Base-by-base conservation (phyloP, 2,888 invertebrate genomes). In the Pristionchus maxplancki region DNA sequence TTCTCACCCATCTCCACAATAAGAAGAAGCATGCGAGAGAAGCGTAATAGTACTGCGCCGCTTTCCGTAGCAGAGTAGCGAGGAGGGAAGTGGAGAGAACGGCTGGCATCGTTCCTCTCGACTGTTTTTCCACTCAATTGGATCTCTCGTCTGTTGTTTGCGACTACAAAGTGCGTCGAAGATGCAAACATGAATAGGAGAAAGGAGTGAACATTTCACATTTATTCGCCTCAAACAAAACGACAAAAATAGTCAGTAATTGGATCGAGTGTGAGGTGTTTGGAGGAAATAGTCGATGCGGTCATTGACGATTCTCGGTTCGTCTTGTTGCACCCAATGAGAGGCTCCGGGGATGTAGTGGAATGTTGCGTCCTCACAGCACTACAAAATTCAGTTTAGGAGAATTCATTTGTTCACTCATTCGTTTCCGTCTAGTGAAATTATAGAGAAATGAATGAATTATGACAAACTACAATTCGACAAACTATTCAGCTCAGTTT, bases 261-360 rank as follows among this genome's bases (percentile, higher is more conserved):
- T n/a, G n/a, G n/a, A n/a, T n/a, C n/a, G n/a, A n/a, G n/a, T n/a
- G n/a, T n/a, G n/a, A n/a, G n/a, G n/a, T n/a, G 34, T 24, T 1
- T 9, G n/a, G 0, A 84, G 84, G 17, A 84, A 84, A 24, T 84
- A 9, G 15, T 84, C 84, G 17, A 84, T 84, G n/a, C n/a, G 53
- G 0, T 20, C 24, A n/a, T 84, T 84, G 5, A 84, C 84, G 6
- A 34, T 0, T 11, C 96, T 95, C 0, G 97, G 96, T 89, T 96
- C 95, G 94, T 97, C 97, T 94, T 97, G 96, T 92, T 97, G 97
- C 0, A 97, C 96, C 95, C 96, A 97, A 95, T 97, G 97, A 40
- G 96, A 96, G 11, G 96, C 96, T 37, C 96, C 96, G 88, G 96
- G 96, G 31, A 97, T 96, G 67, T 96, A 96, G 95, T 96, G 96